Base-by-base conservation (phyloP, 1,140 invertebrate genomes). In the Druon quercuslanigerum region DNA sequence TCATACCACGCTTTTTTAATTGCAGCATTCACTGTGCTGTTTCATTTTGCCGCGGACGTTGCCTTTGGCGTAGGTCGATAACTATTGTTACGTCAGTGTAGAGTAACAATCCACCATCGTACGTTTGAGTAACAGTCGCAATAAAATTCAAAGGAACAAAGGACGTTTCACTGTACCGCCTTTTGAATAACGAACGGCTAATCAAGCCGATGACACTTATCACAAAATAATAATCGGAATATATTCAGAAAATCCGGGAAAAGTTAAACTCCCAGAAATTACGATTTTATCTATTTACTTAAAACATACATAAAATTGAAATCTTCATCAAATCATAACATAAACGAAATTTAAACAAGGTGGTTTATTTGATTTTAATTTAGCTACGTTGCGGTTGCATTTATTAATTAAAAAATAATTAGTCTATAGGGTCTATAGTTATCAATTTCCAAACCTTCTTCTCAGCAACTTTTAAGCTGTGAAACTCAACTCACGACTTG, bases 71-170 rank as follows among this genome's bases (percentile, higher is more conserved):
- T 40, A 40, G 60, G 16, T 66, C 33, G 20, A 46, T 66, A 66
- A n/a, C 60, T 66, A 66, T 40, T 66, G 60, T 66, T 66, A 14
- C 60, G n/a, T 40, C 33, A n/a, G 33, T 66, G 57, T n/a, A 66
- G 40, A 6, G 33, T n/a, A 66, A 66, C 33, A 1, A 66, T 66
- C 16, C 16, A 8, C 5, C 20, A 66, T 13, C 40, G 20, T 9
- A 16, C 60, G 25, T 40, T 66, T n/a, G 6, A 14, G 9, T 5
- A 66, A 66, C 25, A 66, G 60, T 66, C 60, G 60, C 33, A 66
- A 66, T 66, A 66, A 66, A 66, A 66, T 66, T 66, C 60, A 66
- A 66, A 40, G 60, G 33, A 66, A 66, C 60, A 66, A 66, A 46
- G 25, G 33, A 40, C 25, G 16, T 66, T 33, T 66, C 60, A 40